Evolutionary conservation across 2,888 invertebrate genomes (phyloP), one percentile per base, ranked within the genome.

Genomic region (Sycophila texana): DNA sequence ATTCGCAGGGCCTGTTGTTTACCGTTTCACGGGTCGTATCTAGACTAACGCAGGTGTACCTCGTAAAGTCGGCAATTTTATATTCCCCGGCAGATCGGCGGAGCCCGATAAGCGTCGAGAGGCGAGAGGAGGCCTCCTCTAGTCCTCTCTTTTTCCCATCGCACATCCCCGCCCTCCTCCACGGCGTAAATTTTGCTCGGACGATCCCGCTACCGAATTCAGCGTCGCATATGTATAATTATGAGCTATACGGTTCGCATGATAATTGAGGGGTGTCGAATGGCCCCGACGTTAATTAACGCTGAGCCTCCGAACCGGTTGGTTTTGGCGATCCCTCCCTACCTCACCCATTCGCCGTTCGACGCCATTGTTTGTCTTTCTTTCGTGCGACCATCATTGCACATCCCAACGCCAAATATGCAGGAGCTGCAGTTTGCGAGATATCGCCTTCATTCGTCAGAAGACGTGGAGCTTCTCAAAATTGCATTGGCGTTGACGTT

Each of bases 31-130:
- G 39, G 39, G 39, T 39, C 39, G 39, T 39, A 39, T 39, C 39
- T 39, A 39, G 39, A 39, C 39, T 39, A 39, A 16, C 58, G 18
- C 18, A 57, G 30, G 30, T 70, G 57, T 70, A 20, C 58, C 14
- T 82, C 81, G 81, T 71, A 82, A 81, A 82, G 77, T 77, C 77
- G 79, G 81, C 83, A 83, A 82, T 83, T 83, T 83, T 83, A 83
- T 70, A 70, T 84, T 83, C 83, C 80, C 74, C 76, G 76, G 79
- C 70, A 82, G 84, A 84, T 84, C 77, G 82, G 63, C 81, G 77
- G n/a, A 72, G 72, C 79, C 39, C 78, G 84, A 83, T 84, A 84
- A 82, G 76, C 30, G 80, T 51, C 75, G 82, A 76, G 65, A 65
- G 55, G 7, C 4, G 30, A 22, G 39, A 51, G 16, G 53, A 18